Evolutionary conservation across 1,140 invertebrate species (phyloP).

Genomic region (Babylonia areolata): DNA sequence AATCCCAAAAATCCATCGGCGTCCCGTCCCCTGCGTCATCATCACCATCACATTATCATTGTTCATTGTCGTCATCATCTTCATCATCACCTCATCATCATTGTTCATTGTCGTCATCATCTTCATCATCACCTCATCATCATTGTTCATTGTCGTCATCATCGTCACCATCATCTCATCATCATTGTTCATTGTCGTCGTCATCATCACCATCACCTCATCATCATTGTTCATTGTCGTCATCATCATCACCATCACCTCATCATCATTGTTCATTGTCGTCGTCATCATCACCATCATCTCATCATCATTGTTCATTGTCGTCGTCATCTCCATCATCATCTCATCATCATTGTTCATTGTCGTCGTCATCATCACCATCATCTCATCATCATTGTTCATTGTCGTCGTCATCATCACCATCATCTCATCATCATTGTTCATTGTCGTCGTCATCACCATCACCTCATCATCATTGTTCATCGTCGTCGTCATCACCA

Average conservation of each 20-base stretch:
- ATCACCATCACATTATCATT: neutral
- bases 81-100: neutral
- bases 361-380: no score
- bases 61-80: neutral
- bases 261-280: neutral
- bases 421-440: no score
- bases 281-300: neutral
- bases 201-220: neutral
- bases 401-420: no score
- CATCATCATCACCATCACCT: neutral
- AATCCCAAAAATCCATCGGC: constrained; percentile 70
- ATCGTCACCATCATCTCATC: neutral
- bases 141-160: neutral
- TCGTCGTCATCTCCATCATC: no score
- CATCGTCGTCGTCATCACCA: no score
- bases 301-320: no score
- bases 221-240: neutral
- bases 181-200: neutral
- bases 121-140: neutral
- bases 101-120: neutral
- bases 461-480: no score
- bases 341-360: no score
- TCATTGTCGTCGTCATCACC: no score
- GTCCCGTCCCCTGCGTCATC: constrained; percentile 63
- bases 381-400: no score